Percentiles rank a stretch among this genome's conserved stretches.
phyloP scores from a whole-genome alignment of 2,113 vertebrate species.

The Tragelaphus strepsiceros region DNA sequence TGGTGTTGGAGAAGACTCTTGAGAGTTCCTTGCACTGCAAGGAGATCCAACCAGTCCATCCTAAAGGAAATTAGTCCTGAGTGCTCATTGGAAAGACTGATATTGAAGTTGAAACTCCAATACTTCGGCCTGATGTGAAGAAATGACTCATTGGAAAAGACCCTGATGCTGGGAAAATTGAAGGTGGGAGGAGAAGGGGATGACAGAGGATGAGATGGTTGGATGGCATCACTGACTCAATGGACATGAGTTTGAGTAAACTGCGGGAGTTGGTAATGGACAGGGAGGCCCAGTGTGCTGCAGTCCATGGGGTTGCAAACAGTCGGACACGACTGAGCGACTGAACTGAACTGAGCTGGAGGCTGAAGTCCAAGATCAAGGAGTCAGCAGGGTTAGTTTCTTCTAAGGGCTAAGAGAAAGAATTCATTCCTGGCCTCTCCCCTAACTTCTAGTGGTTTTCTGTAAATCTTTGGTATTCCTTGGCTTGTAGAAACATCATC shows the following conservation, averaged over 20 bases:
- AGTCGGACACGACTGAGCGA: not conserved
- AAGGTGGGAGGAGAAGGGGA: not conserved
- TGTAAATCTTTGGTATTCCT: not conserved
- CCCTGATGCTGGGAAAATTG: not conserved
- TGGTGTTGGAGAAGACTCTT: not conserved
- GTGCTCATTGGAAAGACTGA: not conserved
- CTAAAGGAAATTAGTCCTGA: not conserved
- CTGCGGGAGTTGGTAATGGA: not conserved
- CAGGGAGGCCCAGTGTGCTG: not conserved
- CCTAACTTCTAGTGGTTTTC: not conserved
- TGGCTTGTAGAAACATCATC: not conserved
- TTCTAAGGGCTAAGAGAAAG: not conserved
- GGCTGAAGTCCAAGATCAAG: not conserved
- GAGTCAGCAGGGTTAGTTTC: not conserved
- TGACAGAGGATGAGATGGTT: not conserved
- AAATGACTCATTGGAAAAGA: not conserved
- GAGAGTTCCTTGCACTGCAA: not conserved
- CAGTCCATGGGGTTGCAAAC: fast-evolving
- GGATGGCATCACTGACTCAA: not conserved
- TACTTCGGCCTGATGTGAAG: not conserved
- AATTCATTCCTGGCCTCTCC: not conserved
- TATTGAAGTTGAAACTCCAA: not conserved
- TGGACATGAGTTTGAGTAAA: not conserved
- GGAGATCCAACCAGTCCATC: not conserved
- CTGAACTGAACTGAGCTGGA: not conserved